These are phyloP conservation scores for Bombus picipes DNA, from an alignment of 1,140 invertebrate species.

Conservation along the genomic window DNA sequence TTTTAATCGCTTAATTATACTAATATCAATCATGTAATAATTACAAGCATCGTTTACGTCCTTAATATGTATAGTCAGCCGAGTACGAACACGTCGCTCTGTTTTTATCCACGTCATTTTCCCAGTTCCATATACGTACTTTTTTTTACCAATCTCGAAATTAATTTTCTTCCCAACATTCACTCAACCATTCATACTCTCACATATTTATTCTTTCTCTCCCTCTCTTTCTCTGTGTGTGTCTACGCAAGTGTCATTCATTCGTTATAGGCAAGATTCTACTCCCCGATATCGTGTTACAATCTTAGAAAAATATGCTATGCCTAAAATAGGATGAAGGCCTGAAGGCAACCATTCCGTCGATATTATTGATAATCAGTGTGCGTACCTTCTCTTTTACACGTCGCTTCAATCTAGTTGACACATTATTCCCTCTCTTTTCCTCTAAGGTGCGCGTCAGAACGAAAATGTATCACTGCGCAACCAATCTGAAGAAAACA, in stretches of 20 bases:
- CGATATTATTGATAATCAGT: constrained; percentile 79
- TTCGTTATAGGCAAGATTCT: constrained; percentile 47
- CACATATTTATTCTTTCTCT: constrained; percentile 2
- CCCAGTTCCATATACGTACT: constrained; percentile 12
- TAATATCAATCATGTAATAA: constrained; percentile 82
- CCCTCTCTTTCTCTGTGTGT: background rate
- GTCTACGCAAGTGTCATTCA: constrained; percentile 29
- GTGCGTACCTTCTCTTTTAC: constrained; percentile 42
- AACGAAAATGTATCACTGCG: constrained; percentile 37
- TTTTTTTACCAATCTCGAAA: constrained; percentile 36
- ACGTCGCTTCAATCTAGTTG: background rate
- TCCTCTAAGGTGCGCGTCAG: constrained; percentile 40
- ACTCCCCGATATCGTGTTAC: constrained; percentile 78
- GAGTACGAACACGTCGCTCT: constrained; percentile 74
- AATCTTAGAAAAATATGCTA: constrained; percentile 83
- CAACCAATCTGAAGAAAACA: constrained; percentile 7
- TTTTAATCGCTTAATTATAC: constrained; percentile 80
- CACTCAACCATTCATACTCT: background rate
- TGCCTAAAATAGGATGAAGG: constrained; percentile 83
- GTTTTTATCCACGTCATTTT: constrained; percentile 6
- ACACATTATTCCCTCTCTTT: constrained; percentile 16
- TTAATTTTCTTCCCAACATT: constrained; percentile 29
- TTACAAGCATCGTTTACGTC: constrained; percentile 82
- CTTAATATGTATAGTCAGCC: constrained; percentile 77
- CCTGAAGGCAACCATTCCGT: constrained; percentile 81